phyloP scores from a whole-genome alignment of 2,797 vertebrate species.

The Tiaroga cobitis region DNA sequence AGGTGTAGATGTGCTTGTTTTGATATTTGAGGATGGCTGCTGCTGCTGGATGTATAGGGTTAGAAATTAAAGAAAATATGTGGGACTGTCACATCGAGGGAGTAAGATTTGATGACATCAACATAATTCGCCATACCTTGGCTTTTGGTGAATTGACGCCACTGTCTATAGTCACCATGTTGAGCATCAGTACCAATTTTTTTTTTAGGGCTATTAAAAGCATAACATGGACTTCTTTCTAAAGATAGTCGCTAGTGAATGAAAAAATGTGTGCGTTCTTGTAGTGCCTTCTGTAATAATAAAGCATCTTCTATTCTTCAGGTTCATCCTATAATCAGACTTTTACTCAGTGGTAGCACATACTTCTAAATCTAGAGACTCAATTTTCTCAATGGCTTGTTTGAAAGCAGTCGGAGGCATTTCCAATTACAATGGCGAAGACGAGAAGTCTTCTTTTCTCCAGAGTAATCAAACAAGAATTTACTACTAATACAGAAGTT shows the following conservation, averaged over 20 bases:
- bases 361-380: background rate
- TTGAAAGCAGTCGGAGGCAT: conserved; percentile 6
- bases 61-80: background rate
- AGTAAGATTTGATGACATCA: background rate
- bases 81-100: background rate
- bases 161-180: background rate
- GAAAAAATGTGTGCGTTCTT: background rate
- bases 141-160: background rate
- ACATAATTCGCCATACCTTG: background rate
- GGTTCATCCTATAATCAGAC: background rate
- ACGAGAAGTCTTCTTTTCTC: background rate
- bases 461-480: conserved; percentile 16
- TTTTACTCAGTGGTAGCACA: background rate
- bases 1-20: background rate
- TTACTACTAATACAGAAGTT: conserved; percentile 33
- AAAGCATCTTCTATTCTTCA: background rate
- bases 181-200: background rate
- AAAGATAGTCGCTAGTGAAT: background rate
- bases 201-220: background rate
- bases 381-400: conserved; percentile 10
- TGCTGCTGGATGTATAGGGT: background rate
- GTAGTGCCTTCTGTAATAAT: background rate
- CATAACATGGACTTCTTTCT: background rate
- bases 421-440: conserved; percentile 6
- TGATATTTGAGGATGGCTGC: background rate